Evolutionary conservation across 2,113 vertebrate genomes (phyloP), one percentile per base, ranked within the genome.

Genomic region (Edolisoma coerulescens): DNA sequence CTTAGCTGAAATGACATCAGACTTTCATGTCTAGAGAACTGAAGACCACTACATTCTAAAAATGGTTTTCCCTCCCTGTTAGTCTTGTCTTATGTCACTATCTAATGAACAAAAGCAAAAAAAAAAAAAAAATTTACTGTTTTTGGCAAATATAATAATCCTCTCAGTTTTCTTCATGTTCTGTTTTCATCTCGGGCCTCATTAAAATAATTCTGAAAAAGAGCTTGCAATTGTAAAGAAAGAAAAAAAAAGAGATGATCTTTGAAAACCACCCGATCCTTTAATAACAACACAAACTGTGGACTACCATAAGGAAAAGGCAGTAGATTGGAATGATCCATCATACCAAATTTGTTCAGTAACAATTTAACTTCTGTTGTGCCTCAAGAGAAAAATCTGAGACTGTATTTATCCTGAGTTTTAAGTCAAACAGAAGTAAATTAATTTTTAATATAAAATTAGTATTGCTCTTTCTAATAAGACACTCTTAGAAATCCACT

Each of bases 391-490:
- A 95, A 96, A 78, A 96, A 95, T 85, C 42, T 49, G 81, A 95
- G 16, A 78, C 59, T 83, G 26, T 92, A 90, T 96, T 97, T 97
- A 94, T 57, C 87, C 33, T 80, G 35, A 86, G 39, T 87, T 92
- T 96, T 74, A 91, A 92, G 50, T 94, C 63, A 97, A 96, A 94
- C 21, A 87, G 17, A 90, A 47, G 42, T 44, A 70, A 96, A 96
- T 94, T 95, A 96, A 68, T 94, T 95, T 96, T 97, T 95, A 97
- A 92, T 68, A 77, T 37, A 77, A 97, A 96, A 94, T 95, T 96
- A 94, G 32, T 77, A 86, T 65, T 94, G 3, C 67, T 86, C 49
- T 94, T 93, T 92, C 93, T 94, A 96, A 93, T 69, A 45, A 74
- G 23, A 4, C 50, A 65, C 35, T 90, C 73, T 68, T 57, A 89